These are phyloP conservation scores for Datnioides undecimradiatus DNA, from an alignment of 2,113 vertebrate genomes.

Conservation along the genomic window DNA sequence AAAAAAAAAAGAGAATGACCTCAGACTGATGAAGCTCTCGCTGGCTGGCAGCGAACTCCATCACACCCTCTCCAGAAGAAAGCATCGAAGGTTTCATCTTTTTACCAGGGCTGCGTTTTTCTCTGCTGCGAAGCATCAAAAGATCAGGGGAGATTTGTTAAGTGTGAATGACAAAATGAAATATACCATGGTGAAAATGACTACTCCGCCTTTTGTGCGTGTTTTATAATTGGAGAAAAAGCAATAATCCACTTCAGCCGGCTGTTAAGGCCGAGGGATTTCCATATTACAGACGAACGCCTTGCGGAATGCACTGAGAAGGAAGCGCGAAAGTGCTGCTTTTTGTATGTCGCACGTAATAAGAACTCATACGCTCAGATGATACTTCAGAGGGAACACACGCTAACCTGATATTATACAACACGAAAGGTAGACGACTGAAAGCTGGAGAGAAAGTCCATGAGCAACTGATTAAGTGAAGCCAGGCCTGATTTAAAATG, in stretches of 20 bases:
- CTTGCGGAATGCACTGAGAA: not conserved
- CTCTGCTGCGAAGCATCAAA: not conserved
- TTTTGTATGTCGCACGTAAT: not conserved
- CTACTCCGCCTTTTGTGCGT: not conserved
- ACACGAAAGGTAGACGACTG: not conserved
- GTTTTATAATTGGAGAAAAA: slow-evolving; percentile 5
- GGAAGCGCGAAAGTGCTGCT: not conserved
- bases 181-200: slow-evolving; percentile 4
- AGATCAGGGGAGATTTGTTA: slow-evolving; percentile 5
- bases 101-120: slow-evolving; percentile 5
- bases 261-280: slow-evolving; percentile 12
- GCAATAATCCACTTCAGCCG: not conserved
- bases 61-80: not conserved
- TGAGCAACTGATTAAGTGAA: too few relatives aligned
- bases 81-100: not conserved
- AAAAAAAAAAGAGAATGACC: not conserved
- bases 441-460: too few relatives aligned
- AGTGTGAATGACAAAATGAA: slow-evolving; percentile 28
- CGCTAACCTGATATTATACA: not conserved
- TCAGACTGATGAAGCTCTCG: not conserved
- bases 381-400: not conserved
- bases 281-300: not conserved
- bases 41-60: not conserved
- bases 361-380: not conserved
- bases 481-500: not conserved